Conservation (phyloP, 2,888 invertebrate species). For the Seira musarum region DNA sequence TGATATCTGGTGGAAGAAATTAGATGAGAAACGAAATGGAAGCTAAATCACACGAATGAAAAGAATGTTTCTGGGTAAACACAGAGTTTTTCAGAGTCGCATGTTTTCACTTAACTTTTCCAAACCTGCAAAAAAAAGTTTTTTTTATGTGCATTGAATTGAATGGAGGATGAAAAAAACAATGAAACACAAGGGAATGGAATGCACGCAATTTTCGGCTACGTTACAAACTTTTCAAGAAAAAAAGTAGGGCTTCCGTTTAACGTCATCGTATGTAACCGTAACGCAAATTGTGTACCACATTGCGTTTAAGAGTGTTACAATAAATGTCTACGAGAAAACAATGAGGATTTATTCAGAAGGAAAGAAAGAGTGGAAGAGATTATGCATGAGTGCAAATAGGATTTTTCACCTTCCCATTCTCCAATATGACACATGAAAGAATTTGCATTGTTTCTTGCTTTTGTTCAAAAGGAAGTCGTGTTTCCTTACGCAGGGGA, state of each 20-base stretch:
- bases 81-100: no score
- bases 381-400: no score
- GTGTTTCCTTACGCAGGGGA: no score
- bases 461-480: no score
- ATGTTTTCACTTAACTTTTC: conserved; percentile 14
- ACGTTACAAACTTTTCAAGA: conserved; percentile 3
- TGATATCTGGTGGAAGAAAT: conserved; percentile 6
- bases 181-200: not conserved
- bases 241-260: conserved; percentile 27
- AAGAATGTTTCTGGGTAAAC: not conserved
- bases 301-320: not conserved
- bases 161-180: not conserved
- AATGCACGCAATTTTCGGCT: conserved; percentile 23
- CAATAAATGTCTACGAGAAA: not conserved
- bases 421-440: no score
- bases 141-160: conserved; percentile 10
- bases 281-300: not conserved
- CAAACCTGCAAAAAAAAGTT: not conserved
- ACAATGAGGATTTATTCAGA: not conserved
- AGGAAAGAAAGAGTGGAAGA: no score
- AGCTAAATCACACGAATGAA: not conserved
- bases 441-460: no score
- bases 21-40: conserved; percentile 7
- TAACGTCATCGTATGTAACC: conserved; percentile 4
- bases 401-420: no score